A percentile compares a stretch with the other conserved stretches of the same genome.
These are phyloP conservation scores for Alectura lathami DNA, from an alignment of 2,113 vertebrate species.

Conservation along the genomic window DNA sequence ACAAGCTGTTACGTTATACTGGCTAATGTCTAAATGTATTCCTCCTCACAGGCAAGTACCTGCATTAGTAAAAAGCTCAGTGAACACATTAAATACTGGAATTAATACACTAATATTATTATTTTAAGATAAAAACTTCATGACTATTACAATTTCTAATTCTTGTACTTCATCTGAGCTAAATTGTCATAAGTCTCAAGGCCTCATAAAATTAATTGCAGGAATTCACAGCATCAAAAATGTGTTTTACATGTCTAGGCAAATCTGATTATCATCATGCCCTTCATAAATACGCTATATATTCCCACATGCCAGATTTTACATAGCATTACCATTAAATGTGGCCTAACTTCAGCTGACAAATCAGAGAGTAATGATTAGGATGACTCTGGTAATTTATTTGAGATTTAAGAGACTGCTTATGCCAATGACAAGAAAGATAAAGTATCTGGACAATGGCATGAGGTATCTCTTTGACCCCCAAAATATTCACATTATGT, in stretches of 20 bases:
- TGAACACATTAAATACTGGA: background rate
- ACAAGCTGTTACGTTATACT: background rate
- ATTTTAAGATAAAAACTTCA: background rate
- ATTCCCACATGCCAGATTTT: slow-evolving; percentile 37
- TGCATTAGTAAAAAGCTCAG: background rate
- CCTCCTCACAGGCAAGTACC: background rate
- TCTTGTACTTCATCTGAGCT: background rate
- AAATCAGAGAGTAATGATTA: slow-evolving; percentile 2
- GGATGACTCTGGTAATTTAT: background rate
- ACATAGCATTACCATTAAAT: slow-evolving; percentile 7
- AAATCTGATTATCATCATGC: slow-evolving; percentile 29
- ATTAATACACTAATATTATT: background rate
- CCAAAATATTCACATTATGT: background rate
- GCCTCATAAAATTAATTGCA: background rate
- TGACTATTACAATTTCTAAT: background rate
- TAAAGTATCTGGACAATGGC: background rate
- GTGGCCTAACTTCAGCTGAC: background rate
- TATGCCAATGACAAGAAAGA: background rate
- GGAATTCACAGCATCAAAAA: background rate
- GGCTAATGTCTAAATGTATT: background rate
- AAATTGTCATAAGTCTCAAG: background rate
- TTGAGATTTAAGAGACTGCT: background rate
- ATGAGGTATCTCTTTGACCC: background rate
- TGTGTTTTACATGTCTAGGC: slow-evolving; percentile 24
- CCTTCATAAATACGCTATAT: slow-evolving; percentile 16